phyloP scores from a whole-genome alignment of 2,888 invertebrate species.

The Leucania comma region DNA sequence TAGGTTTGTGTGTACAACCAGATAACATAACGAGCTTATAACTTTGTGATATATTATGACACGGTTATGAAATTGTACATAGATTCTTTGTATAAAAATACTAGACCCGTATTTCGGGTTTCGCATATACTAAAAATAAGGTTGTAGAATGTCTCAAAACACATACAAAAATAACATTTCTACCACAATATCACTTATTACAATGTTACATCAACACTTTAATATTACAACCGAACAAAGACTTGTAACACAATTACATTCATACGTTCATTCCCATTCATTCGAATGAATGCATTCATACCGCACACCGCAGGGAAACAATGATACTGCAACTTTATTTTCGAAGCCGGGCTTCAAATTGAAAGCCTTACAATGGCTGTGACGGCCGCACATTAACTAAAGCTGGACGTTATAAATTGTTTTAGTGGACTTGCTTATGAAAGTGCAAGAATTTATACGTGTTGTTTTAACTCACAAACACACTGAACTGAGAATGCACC shows the following conservation, averaged over 20 bases:
- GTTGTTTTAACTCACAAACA: too few relatives aligned
- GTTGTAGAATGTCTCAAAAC: too few relatives aligned
- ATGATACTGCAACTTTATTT: conserved; percentile 55
- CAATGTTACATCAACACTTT: conserved; percentile 21
- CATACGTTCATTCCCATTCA: conserved; percentile 47
- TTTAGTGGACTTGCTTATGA: conserved; percentile 4
- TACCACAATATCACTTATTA: conserved; percentile 11
- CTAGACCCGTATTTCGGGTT: too few relatives aligned
- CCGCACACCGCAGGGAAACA: conserved; percentile 31
- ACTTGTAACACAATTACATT: conserved; percentile 57
- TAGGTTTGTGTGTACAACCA: too few relatives aligned
- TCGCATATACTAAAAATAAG: too few relatives aligned
- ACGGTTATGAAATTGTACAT: too few relatives aligned
- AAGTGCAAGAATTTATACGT: background rate
- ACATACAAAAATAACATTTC: background rate
- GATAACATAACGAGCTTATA: too few relatives aligned
- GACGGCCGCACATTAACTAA: conserved; percentile 25
- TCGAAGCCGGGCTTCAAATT: conserved; percentile 38
- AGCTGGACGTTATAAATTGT: conserved; percentile 28
- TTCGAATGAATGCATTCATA: conserved; percentile 54
- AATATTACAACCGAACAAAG: conserved; percentile 39
- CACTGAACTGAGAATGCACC: background rate
- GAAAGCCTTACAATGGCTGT: conserved; percentile 33
- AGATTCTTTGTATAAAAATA: too few relatives aligned
- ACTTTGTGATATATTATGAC: too few relatives aligned